A percentile compares a stretch with the other conserved stretches of the same genome.
phyloP scores from a whole-genome alignment of 2,888 invertebrate species.

The Peribatodes rhomboidaria region DNA sequence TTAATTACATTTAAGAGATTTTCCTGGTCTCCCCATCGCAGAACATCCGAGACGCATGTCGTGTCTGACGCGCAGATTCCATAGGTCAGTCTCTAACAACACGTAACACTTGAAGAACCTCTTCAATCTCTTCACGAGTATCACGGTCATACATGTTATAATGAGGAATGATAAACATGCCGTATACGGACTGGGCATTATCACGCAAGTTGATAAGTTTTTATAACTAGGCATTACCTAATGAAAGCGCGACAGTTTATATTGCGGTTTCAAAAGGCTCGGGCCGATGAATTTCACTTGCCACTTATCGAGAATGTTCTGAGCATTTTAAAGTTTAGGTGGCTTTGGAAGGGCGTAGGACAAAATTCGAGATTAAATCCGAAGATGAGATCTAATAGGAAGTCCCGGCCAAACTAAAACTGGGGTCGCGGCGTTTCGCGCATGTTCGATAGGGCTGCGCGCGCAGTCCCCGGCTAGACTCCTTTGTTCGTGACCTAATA shows the following conservation, averaged over 20 bases:
- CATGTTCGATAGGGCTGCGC: background rate
- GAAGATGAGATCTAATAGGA: slow-evolving; percentile 19
- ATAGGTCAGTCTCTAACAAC: slow-evolving; percentile 17
- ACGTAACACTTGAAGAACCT: slow-evolving; percentile 19
- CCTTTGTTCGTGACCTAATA: slow-evolving; percentile 30
- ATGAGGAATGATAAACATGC: background rate
- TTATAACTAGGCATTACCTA: slow-evolving; percentile 11
- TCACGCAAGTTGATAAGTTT: slow-evolving; percentile 7
- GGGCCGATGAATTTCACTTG: background rate
- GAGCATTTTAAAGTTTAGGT: background rate
- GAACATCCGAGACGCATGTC: slow-evolving; percentile 6
- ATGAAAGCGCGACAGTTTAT: no score
- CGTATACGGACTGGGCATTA: slow-evolving; percentile 20
- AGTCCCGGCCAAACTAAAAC: slow-evolving; percentile 35
- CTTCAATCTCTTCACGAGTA: slow-evolving; percentile 8
- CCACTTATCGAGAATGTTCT: background rate
- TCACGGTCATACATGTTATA: background rate
- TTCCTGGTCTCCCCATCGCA: background rate
- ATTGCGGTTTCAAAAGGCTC: background rate
- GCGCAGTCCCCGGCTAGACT: slow-evolving; percentile 14
- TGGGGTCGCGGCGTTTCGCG: slow-evolving; percentile 21
- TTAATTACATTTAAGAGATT: no score
- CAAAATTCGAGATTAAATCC: background rate
- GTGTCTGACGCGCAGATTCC: slow-evolving; percentile 15
- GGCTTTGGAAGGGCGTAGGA: background rate